Conservation (phyloP, 2,888 invertebrate species). For the Sclerodermus sp. region DNA sequence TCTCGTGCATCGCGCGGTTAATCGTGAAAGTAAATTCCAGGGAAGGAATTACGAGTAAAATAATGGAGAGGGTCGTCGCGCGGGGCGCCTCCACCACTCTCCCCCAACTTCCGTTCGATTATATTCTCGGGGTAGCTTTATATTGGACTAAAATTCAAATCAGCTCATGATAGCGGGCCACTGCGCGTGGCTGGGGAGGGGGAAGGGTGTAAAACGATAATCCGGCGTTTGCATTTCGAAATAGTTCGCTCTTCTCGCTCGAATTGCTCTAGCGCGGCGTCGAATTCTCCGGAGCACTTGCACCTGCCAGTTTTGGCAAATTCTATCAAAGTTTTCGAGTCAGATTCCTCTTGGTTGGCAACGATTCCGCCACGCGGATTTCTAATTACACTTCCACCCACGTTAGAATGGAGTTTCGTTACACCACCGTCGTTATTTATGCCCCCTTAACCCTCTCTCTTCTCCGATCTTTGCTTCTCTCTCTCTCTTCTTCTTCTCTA, state of each 20-base stretch:
- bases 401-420: conserved; percentile 8
- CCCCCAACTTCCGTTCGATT: too few species aligned
- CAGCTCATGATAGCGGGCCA: too few species aligned
- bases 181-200: too few species aligned
- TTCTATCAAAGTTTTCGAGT: conserved; percentile 19
- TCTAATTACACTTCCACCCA: conserved; percentile 18
- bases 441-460: background rate
- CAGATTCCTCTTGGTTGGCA: conserved; percentile 10
- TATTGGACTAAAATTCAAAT: too few species aligned
- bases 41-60: too few species aligned
- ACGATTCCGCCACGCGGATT: conserved; percentile 14
- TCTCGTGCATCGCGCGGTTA: too few species aligned
- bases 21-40: too few species aligned
- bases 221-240: background rate
- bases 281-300: background rate
- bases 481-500: background rate
- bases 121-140: too few species aligned
- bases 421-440: background rate
- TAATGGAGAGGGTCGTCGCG: too few species aligned
- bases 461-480: background rate
- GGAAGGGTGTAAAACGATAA: background rate
- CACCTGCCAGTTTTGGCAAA: conserved; percentile 4
- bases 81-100: too few species aligned
- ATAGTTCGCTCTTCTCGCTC: background rate
- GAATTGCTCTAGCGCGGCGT: background rate